phyloP scores from a whole-genome alignment of 1,140 invertebrate genomes.

The Elymnias hypermnestra region DNA sequence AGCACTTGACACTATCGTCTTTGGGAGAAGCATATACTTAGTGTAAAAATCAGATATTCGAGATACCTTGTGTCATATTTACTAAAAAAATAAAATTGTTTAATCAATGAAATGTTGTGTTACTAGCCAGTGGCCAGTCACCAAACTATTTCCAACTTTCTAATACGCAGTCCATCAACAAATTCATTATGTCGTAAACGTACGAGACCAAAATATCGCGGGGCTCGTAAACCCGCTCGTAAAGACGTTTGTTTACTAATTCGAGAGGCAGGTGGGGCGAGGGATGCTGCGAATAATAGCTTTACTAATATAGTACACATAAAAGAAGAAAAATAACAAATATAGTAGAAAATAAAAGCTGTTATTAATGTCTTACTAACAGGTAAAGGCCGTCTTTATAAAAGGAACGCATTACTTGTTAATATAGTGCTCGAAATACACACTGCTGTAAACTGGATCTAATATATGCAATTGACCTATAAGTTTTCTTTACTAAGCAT shows the following conservation, averaged over 20 bases:
- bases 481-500: too few species aligned
- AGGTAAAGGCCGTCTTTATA: background rate
- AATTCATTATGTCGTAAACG: conserved; percentile 76
- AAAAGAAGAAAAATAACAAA: conserved; percentile 18
- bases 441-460: too few species aligned
- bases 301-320: conserved; percentile 47
- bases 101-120: background rate
- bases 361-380: background rate
- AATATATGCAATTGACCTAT: too few species aligned
- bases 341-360: background rate
- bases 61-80: too few species aligned
- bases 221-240: conserved; percentile 69
- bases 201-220: conserved; percentile 72
- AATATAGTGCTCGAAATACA: too few species aligned
- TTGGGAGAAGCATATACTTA: too few species aligned
- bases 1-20: too few species aligned
- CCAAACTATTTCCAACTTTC: conserved; percentile 70
- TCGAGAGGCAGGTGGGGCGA: conserved; percentile 68
- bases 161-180: conserved; percentile 73
- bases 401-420: too few species aligned
- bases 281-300: conserved; percentile 59
- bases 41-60: too few species aligned
- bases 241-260: conserved; percentile 75
- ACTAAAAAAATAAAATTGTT: background rate
- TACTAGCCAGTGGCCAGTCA: conserved; percentile 28